Base-by-base conservation (phyloP, 2,888 invertebrate genomes). In the Caenorhabditis afra region DNA sequence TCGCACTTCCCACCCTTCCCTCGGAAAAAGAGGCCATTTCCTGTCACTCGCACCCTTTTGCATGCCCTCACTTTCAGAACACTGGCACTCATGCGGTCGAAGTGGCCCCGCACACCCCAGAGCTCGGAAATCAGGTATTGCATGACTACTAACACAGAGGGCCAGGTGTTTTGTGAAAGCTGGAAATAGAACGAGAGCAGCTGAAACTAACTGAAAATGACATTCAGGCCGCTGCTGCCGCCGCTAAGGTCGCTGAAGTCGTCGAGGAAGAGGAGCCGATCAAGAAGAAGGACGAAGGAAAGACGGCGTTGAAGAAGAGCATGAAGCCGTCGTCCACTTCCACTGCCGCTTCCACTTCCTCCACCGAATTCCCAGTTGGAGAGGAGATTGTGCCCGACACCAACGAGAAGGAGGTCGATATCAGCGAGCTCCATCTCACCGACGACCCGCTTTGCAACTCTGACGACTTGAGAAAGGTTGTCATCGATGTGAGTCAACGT, bases 381-480 rank as follows among this genome's bases (percentile, higher is more conserved):
- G 80, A 70, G 53, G 85, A 84, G 41, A 23, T 79, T 14, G 68
- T 79, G n/a, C 64, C 79, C 45, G 79, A 79, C n/a, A 68, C 55
- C 29, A 68, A 62, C 22, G 84, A 84, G 45, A 80, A 80, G 58
- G 75, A 81, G 37, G 80, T 86, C 23, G 86, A 86, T 75, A 82
- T 86, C 68, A 68, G 81, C 39, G 76, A 83, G 50, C 79, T 89
- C 53, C 85, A 86, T 57, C 75, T 89, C 44, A 87, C 87, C 67
- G 87, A 89, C 57, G 89, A 89, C 65, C 85, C 87, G 53, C 87
- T 89, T 47, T 89, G 89, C 83, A 89, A 89, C 73, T 85, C 84
- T 49, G 89, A 89, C 20, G 89, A 88, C 41, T 82, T 88, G 59
- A 80, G 88, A 59, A 84, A 82, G 50, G 81, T 88, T 16, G 87